Evolutionary conservation across 1,140 invertebrate species (phyloP).

Genomic region (Homarus americanus): DNA sequence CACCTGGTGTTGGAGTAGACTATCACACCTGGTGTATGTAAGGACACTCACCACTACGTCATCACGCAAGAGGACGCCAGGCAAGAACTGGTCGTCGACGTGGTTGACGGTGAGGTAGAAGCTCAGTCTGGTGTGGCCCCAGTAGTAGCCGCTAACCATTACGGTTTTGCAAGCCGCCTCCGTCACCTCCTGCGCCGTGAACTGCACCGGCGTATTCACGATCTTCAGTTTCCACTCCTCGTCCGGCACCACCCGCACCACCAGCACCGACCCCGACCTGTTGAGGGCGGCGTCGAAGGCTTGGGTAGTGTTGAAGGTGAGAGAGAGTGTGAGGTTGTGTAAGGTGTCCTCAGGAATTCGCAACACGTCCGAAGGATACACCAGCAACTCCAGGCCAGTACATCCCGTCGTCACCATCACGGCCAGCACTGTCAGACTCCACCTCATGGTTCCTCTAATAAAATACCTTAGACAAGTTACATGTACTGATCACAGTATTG

Average conservation of each 20-base stretch:
- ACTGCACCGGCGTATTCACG: slow-evolving; percentile 24
- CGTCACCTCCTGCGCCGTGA: slow-evolving; percentile 36
- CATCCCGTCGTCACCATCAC: too few relatives aligned
- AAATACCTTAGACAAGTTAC: too few relatives aligned
- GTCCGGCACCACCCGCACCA: slow-evolving; percentile 24
- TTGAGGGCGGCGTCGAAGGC: too few relatives aligned
- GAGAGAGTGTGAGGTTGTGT: slow-evolving; percentile 2
- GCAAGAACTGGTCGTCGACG: too few relatives aligned
- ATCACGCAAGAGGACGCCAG: neutral
- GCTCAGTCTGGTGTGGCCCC: slow-evolving; percentile 20
- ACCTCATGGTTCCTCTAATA: too few relatives aligned
- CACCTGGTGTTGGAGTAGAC: too few relatives aligned
- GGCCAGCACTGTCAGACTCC: too few relatives aligned
- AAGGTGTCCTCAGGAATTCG: slow-evolving; percentile 47
- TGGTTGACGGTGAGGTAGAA: slow-evolving; percentile 33
- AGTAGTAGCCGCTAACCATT: slow-evolving; percentile 30
- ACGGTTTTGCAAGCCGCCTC: slow-evolving; percentile 36
- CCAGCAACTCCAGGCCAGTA: too few relatives aligned
- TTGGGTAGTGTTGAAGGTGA: slow-evolving; percentile 25
- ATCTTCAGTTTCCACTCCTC: slow-evolving; percentile 41
- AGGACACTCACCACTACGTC: neutral
- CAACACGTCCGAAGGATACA: slow-evolving; percentile 13
- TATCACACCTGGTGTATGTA: too few relatives aligned
- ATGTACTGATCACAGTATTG: too few relatives aligned
- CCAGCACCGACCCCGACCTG: neutral